A percentile compares a stretch with the other conserved stretches of the same genome.
These are phyloP conservation scores for Aethes cnicana DNA, from an alignment of 2,888 invertebrate genomes.

Conservation along the genomic window DNA sequence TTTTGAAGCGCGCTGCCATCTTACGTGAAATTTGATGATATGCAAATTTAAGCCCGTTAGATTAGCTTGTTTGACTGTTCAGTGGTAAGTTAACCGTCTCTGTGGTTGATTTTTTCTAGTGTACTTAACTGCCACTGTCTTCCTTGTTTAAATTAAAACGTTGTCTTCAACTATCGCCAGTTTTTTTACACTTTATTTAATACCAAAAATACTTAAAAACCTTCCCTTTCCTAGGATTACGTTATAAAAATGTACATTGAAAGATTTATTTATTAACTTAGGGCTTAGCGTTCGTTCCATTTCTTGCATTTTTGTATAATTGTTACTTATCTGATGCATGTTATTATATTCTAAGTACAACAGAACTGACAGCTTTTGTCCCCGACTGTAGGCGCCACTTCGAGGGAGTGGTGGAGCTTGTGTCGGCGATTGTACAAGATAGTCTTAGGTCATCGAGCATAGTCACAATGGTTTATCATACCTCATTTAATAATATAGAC, in stretches of 20 bases:
- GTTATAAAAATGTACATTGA: slow-evolving; percentile 62
- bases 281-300: slow-evolving; percentile 68
- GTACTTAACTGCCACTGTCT: slow-evolving; percentile 7
- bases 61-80: slow-evolving; percentile 51
- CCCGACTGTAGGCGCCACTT: slow-evolving; percentile 21
- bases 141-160: slow-evolving; percentile 11
- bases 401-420: slow-evolving; percentile 26
- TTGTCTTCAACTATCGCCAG: slow-evolving; percentile 28
- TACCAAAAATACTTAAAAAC: slow-evolving; percentile 40
- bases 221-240: slow-evolving; percentile 70
- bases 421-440: slow-evolving; percentile 46
- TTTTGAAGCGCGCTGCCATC: too few species aligned
- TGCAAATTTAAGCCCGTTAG: slow-evolving; percentile 28
- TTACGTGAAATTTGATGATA: too few species aligned
- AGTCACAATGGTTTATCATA: slow-evolving; percentile 80
- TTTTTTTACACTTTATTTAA: slow-evolving; percentile 33
- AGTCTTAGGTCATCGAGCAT: slow-evolving; percentile 40
- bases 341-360: slow-evolving; percentile 42
- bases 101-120: slow-evolving; percentile 10
- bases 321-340: slow-evolving; percentile 71
- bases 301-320: slow-evolving; percentile 78
- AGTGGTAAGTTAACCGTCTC: slow-evolving; percentile 21
- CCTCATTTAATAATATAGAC: slow-evolving; percentile 76
- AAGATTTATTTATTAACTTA: slow-evolving; percentile 45
- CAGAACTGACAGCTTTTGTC: slow-evolving; percentile 18